Percentiles rank a stretch among this genome's conserved stretches.
Evolutionary conservation across 2,113 vertebrate genomes (phyloP).

Genomic region (Thunnus thynnus): DNA sequence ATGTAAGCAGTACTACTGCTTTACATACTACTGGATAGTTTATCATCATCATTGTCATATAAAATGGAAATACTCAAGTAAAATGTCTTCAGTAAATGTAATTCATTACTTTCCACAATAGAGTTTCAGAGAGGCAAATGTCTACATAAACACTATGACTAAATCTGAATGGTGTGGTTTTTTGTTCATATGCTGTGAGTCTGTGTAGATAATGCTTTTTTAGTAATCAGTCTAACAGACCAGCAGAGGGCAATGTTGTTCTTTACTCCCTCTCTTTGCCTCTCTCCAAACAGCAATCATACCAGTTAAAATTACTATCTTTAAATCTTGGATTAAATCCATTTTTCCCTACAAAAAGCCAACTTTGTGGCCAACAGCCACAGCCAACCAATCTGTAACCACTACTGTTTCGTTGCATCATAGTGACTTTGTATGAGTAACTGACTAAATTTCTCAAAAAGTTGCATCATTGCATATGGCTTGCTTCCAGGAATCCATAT

Average conservation of each 20-base stretch:
- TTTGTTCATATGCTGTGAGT: not conserved
- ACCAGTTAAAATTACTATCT: not conserved
- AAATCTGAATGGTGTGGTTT: not conserved
- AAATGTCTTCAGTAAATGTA: not conserved
- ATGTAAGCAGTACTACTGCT: not conserved
- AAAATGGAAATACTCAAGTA: not conserved
- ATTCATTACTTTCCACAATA: not conserved
- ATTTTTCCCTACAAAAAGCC: not conserved
- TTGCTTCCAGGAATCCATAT: not conserved
- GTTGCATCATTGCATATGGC: not conserved
- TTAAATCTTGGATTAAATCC: slow-evolving; percentile 29
- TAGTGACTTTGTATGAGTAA: not conserved
- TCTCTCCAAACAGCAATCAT: not conserved
- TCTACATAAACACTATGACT: not conserved
- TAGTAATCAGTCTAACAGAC: not conserved
- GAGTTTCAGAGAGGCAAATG: not conserved
- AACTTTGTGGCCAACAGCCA: not conserved
- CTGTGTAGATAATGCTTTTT: too few species aligned
- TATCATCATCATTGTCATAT: too few species aligned
- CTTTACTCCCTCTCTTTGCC: slow-evolving; percentile 9
- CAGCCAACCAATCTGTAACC: slow-evolving; percentile 23
- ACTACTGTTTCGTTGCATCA: slow-evolving; percentile 19
- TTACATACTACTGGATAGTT: too few species aligned
- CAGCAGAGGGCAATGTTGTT: slow-evolving; percentile 70
- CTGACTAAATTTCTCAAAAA: slow-evolving; percentile 22